These are phyloP conservation scores for Cheiracanthium punctorium DNA, from an alignment of 2,888 invertebrate species.

Conservation along the genomic window DNA sequence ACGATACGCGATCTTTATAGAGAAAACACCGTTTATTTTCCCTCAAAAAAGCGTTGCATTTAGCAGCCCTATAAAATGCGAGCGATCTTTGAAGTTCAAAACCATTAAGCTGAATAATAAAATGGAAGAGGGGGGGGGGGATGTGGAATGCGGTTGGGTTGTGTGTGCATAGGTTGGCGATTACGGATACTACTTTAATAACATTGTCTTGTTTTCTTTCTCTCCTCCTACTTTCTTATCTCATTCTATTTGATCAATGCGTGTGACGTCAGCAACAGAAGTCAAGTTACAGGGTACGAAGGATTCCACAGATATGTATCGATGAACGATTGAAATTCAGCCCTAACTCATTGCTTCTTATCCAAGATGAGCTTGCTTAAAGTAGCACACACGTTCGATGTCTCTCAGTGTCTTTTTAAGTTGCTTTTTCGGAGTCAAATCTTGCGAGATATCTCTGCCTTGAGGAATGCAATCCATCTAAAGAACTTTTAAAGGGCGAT, in stretches of 20 bases:
- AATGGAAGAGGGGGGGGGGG: neutral
- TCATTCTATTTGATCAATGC: neutral
- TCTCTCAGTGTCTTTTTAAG: too few species aligned
- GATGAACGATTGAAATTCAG: too few species aligned
- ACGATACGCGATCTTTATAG: neutral
- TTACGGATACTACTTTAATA: neutral
- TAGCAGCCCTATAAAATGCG: neutral
- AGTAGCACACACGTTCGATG: too few species aligned
- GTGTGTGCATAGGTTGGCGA: neutral
- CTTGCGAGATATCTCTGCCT: too few species aligned
- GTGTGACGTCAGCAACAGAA: neutral
- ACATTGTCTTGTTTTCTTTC: too few species aligned
- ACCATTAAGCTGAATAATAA: constrained; percentile 20
- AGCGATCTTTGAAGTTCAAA: constrained; percentile 1
- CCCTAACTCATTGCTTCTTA: too few species aligned
- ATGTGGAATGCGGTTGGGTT: neutral
- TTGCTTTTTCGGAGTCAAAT: too few species aligned
- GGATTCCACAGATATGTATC: neutral
- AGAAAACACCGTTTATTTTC: neutral
- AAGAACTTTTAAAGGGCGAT: too few species aligned
- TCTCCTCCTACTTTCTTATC: neutral
- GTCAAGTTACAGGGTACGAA: neutral
- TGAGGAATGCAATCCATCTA: too few species aligned
- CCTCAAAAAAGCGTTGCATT: constrained; percentile 14
- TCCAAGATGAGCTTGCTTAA: too few species aligned